Percentiles rank a stretch among this genome's conserved stretches.
phyloP scores from a whole-genome alignment of 2,888 invertebrate genomes.

The Caenorhabditis sulstoni region DNA sequence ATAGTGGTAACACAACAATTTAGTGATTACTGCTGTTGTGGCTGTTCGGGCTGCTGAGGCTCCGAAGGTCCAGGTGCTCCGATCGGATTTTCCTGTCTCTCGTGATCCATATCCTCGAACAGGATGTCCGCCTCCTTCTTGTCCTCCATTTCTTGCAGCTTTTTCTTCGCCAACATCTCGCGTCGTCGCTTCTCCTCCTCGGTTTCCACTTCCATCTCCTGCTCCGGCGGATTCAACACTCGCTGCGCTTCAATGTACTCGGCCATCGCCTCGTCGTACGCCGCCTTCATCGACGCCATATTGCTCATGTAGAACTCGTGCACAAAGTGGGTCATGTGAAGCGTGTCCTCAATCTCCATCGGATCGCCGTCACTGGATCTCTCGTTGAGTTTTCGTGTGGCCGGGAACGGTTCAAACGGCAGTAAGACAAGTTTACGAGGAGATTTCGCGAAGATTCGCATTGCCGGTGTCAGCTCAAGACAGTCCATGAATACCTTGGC shows the following conservation, averaged over 20 bases:
- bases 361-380: conserved; percentile 80
- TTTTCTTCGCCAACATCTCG: conserved; percentile 46
- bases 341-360: conserved; percentile 89
- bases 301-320: conserved; percentile 91
- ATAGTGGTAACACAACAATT: background rate
- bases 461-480: conserved; percentile 95
- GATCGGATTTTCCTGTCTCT: conserved; percentile 68
- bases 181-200: conserved; percentile 50
- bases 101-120: conserved; percentile 79
- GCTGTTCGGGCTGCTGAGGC: too few relatives aligned
- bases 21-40: background rate
- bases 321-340: conserved; percentile 95
- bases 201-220: conserved; percentile 54
- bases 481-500: conserved; percentile 95
- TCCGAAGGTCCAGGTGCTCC: background rate
- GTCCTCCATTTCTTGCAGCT: conserved; percentile 59
- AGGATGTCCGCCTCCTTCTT: conserved; percentile 68
- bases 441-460: conserved; percentile 90
- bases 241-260: conserved; percentile 57
- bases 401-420: conserved; percentile 89
- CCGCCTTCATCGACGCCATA: conserved; percentile 67
- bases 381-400: conserved; percentile 82
- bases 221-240: conserved; percentile 36
- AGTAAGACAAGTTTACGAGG: conserved; percentile 89
- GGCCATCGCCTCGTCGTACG: conserved; percentile 66